Base-by-base conservation (phyloP, 2,113 vertebrate genomes). In the Pterocles gutturalis region DNA sequence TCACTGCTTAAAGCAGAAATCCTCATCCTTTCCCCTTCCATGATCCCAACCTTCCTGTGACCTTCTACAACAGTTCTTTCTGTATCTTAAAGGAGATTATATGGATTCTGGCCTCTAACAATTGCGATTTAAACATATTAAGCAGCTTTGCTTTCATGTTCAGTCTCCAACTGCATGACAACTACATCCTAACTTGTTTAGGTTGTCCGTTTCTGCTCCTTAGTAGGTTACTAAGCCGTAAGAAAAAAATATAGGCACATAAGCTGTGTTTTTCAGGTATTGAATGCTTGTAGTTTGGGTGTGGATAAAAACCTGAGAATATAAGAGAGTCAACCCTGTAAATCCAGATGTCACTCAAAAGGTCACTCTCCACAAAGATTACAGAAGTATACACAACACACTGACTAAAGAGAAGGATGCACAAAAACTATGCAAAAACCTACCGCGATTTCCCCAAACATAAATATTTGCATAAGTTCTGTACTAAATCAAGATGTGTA, bases 81-180 rank as follows among this genome's bases (percentile, higher is more conserved):
- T 41, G 14, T 28, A 62, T 5, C 14, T 61, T 83, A 46, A 81
- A 92, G 36, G 12, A 73, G 13, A 15, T 29, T 1, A 75, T 54
- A 65, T 0, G 5, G 29, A 57, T 87, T 72, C 77, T 92, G 71
- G 20, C 28, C 70, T 76, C n/a, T 67, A 83, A 70, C 9, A 41
- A 38, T 31, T 66, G 10, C 55, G 70, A 87, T 25, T 61, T 67
- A 64, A 81, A 87, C 6, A 9, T 22, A 38, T 9, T 45, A 90
- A 73, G 17, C 25, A 90, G 33, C 15, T 82, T 80, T 73, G 9
- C 13, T 88, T 55, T 46, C 54, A 28, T 8, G 34, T 65, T 65
- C 61, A 26, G 12, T 31, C 28, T 93, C 21, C 43, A 94, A 3
- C 7, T 0, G 0, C 22, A 2, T 86, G 31, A 65, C 17, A 53